Conservation (phyloP, 2,888 invertebrate species). For the Anodontia alba region DNA sequence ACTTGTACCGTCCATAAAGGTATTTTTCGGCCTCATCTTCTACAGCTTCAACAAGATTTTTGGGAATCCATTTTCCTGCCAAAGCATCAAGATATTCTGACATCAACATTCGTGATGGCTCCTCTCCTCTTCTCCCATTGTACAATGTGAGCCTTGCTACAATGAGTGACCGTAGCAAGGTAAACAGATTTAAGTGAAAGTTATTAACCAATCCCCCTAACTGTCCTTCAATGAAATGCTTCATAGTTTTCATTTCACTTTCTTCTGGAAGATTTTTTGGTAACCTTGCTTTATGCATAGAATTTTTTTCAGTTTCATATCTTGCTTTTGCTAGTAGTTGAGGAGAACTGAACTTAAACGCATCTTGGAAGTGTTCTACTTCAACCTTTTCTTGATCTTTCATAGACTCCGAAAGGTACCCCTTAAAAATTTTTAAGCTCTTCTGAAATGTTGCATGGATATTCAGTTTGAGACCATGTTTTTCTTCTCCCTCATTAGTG, state of each 20-base stretch:
- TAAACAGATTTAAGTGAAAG: conserved; percentile 28
- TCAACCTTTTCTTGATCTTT: conserved; percentile 31
- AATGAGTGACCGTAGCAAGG: conserved; percentile 46
- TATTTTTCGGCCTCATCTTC: conserved; percentile 54
- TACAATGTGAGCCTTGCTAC: conserved; percentile 50
- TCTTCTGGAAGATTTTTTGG: conserved; percentile 39
- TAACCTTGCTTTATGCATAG: conserved; percentile 28
- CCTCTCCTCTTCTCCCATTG: conserved; percentile 55
- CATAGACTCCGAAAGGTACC: conserved; percentile 28
- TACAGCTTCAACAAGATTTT: conserved; percentile 31
- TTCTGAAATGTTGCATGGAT: conserved; percentile 25
- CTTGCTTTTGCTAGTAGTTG: conserved; percentile 33
- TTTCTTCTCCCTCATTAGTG: not conserved
- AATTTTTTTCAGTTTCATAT: conserved; percentile 25
- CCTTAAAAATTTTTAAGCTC: conserved; percentile 29
- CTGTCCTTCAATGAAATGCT: conserved; percentile 31
- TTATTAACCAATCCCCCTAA: conserved; percentile 17
- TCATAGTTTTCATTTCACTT: conserved; percentile 27
- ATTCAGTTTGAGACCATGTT: too few relatives aligned
- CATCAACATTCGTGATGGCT: conserved; percentile 34
- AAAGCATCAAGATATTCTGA: conserved; percentile 34
- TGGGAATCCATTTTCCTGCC: conserved; percentile 33
- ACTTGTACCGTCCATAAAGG: conserved; percentile 40
- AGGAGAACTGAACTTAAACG: conserved; percentile 1
- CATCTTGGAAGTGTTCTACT: conserved; percentile 30